Percentiles rank a stretch among this genome's conserved stretches.
Evolutionary conservation across 2,888 invertebrate genomes (phyloP).

Genomic region (Drosophila seclusa): DNA sequence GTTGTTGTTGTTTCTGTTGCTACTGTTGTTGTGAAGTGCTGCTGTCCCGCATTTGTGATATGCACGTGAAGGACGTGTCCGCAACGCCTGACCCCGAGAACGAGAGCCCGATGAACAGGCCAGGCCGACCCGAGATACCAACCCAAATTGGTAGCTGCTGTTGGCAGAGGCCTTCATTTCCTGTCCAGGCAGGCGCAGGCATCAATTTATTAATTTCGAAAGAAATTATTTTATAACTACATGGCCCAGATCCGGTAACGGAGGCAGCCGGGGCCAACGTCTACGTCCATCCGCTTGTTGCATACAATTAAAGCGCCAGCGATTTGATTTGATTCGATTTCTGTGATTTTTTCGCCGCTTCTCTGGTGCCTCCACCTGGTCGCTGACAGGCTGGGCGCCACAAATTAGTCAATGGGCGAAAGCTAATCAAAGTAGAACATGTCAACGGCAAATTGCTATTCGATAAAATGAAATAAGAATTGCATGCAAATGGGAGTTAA

Average conservation of each 20-base stretch:
- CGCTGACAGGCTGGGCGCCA: slow-evolving; percentile 56
- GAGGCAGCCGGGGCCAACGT: not conserved
- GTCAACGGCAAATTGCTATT: slow-evolving; percentile 66
- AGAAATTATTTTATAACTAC: slow-evolving; percentile 74
- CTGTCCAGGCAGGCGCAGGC: slow-evolving; percentile 58
- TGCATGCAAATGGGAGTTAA: slow-evolving; percentile 79
- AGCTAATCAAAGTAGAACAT: slow-evolving; percentile 79
- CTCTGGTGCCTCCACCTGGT: slow-evolving; percentile 34
- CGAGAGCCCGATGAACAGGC: slow-evolving; percentile 3
- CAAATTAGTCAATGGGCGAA: slow-evolving; percentile 58
- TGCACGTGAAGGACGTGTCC: slow-evolving; percentile 56
- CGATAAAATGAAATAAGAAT: slow-evolving; percentile 54
- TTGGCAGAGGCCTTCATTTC: slow-evolving; percentile 57
- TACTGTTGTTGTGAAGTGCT: slow-evolving; percentile 29
- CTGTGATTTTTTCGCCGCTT: not conserved
- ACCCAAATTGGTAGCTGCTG: slow-evolving; percentile 48
- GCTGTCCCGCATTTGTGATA: slow-evolving; percentile 53
- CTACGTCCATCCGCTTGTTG: slow-evolving; percentile 57
- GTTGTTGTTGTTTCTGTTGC: not conserved
- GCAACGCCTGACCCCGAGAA: slow-evolving; percentile 28
- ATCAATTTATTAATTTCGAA: slow-evolving; percentile 79
- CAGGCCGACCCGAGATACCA: slow-evolving; percentile 19
- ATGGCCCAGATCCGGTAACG: slow-evolving; percentile 23
- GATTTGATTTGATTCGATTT: slow-evolving; percentile 11
- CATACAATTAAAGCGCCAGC: slow-evolving; percentile 66